phyloP scores from a whole-genome alignment of 2,113 vertebrate genomes.

The Dolichotis patagonum region DNA sequence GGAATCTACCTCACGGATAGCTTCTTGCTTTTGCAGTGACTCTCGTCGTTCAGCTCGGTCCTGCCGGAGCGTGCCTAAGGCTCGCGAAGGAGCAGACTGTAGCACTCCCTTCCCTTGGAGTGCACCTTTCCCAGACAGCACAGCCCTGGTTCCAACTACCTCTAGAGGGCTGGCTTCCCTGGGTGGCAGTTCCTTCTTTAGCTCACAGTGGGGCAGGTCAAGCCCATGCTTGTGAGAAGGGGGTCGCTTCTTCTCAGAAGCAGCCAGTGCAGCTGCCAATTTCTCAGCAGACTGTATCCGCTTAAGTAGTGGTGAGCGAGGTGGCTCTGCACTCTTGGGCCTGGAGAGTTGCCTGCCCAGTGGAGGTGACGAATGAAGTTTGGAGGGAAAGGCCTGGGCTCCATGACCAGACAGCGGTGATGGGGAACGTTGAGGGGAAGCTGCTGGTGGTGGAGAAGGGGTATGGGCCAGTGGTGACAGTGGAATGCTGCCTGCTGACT shows the following conservation, averaged over 20 bases:
- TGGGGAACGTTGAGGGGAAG: constrained; percentile 95
- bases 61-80: constrained; percentile 94
- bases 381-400: constrained; percentile 92
- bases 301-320: constrained; percentile 96
- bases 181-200: constrained; percentile 96
- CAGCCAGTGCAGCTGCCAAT: constrained; percentile 89
- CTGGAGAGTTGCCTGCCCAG: constrained; percentile 94
- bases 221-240: constrained; percentile 93
- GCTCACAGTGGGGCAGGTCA: constrained; percentile 93
- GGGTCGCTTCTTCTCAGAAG: constrained; percentile 90
- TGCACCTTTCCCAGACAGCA: constrained; percentile 86
- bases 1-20: constrained; percentile 97
- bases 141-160: constrained; percentile 85
- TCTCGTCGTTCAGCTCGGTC: constrained; percentile 96
- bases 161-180: constrained; percentile 93
- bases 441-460: constrained; percentile 95
- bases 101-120: constrained; percentile 91
- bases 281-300: constrained; percentile 97
- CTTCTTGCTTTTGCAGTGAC: constrained; percentile 97
- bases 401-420: constrained; percentile 93
- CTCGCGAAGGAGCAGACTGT: constrained; percentile 91
- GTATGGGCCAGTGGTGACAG: constrained; percentile 97
- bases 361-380: constrained; percentile 95
- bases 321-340: constrained; percentile 95
- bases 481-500: constrained; percentile 97